A percentile compares a stretch with the other conserved stretches of the same genome.
These are phyloP conservation scores for Phainopepla nitens DNA, from an alignment of 2,113 vertebrate species.

Conservation along the genomic window DNA sequence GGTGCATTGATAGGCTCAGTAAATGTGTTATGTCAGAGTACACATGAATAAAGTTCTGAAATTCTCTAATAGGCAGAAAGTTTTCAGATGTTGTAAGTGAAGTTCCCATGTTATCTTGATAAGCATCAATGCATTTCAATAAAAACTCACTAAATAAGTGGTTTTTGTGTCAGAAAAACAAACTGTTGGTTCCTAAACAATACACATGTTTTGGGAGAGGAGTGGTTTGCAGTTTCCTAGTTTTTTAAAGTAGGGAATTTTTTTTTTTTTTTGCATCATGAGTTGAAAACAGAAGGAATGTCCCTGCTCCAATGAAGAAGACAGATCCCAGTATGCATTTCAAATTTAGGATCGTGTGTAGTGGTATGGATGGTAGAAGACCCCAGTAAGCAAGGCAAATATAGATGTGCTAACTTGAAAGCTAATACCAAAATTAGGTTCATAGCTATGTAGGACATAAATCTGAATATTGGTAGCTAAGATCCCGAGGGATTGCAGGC, in stretches of 20 bases:
- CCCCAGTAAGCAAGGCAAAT: not conserved
- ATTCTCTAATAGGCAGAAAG: not conserved
- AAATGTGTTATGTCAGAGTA: not conserved
- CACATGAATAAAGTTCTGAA: not conserved
- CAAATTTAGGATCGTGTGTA: not conserved
- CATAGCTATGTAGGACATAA: not conserved
- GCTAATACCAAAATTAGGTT: not conserved
- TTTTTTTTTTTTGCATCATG: not conserved
- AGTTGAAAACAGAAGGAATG: not conserved
- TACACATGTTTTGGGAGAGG: accelerated
- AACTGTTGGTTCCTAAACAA: not conserved
- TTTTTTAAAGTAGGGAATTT: not conserved
- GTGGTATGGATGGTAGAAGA: not conserved
- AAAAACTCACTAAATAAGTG: not conserved
- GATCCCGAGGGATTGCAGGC: not conserved
- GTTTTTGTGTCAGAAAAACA: not conserved
- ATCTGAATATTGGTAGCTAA: not conserved
- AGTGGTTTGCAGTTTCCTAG: not conserved
- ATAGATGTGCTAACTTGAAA: not conserved
- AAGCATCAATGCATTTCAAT: not conserved
- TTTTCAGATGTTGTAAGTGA: not conserved
- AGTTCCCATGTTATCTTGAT: not conserved
- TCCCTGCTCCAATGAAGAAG: not conserved
- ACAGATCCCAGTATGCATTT: not conserved
- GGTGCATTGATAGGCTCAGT: not conserved